phyloP scores from a whole-genome alignment of 1,140 invertebrate genomes.

The Dinoponera quadriceps region DNA sequence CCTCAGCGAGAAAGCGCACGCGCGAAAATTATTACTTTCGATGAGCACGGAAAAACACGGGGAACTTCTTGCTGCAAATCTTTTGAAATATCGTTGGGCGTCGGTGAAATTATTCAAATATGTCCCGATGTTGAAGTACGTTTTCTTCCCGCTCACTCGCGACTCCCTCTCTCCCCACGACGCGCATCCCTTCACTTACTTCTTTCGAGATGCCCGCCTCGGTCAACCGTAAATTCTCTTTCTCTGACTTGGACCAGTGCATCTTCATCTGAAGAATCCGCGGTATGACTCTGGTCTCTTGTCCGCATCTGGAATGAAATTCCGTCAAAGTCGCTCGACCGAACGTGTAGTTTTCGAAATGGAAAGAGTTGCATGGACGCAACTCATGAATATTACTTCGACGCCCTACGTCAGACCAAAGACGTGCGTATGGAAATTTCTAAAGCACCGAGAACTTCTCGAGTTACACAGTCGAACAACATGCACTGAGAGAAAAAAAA shows the following conservation, averaged over 20 bases:
- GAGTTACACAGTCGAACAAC: too few species aligned
- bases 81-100: neutral
- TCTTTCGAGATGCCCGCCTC: conserved; percentile 98
- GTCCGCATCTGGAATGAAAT: conserved; percentile 92
- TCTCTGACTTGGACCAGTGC: conserved; percentile 97
- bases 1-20: neutral
- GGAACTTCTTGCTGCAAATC: neutral
- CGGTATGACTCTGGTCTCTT: conserved; percentile 98
- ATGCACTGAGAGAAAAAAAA: too few species aligned
- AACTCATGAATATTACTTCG: too few species aligned
- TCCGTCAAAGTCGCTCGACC: neutral
- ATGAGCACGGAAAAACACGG: neutral
- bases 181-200: conserved; percentile 81
- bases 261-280: conserved; percentile 95
- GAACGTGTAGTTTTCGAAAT: neutral
- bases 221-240: conserved; percentile 94
- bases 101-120: conserved; percentile 47
- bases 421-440: too few species aligned
- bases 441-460: too few species aligned
- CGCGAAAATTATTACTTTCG: neutral
- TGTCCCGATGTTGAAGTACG: conserved; percentile 26
- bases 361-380: too few species aligned
- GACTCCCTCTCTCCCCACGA: neutral
- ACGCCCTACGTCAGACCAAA: too few species aligned
- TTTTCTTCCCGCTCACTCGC: neutral